phyloP scores from a whole-genome alignment of 2,113 vertebrate genomes.

The Cebus imitator region DNA sequence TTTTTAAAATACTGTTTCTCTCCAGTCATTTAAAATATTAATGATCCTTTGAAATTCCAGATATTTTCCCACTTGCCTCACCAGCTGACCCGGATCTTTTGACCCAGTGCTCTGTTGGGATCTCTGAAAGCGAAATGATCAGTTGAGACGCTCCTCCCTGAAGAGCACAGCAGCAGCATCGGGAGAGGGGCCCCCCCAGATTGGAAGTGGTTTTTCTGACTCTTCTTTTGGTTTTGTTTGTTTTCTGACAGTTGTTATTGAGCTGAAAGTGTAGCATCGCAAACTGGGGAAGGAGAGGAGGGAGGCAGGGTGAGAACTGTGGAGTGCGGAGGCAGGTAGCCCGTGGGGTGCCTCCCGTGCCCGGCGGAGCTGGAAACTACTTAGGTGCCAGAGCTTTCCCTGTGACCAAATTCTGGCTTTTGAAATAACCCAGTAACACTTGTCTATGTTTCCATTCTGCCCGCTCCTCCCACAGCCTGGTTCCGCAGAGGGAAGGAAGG shows the following conservation, averaged over 20 bases:
- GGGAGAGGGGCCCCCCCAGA: neutral
- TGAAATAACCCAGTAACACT: constrained; percentile 58
- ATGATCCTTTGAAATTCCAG: constrained; percentile 59
- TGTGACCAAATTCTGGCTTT: constrained; percentile 60
- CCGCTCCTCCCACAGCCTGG: constrained; percentile 82
- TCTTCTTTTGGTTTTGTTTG: neutral
- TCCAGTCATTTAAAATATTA: neutral
- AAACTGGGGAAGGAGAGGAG: neutral
- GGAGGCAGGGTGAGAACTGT: neutral
- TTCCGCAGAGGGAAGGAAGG: constrained; percentile 87
- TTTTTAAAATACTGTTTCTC: neutral
- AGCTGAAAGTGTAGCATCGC: neutral
- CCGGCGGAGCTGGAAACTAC: constrained; percentile 34
- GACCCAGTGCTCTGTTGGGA: neutral
- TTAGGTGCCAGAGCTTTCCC: constrained; percentile 53
- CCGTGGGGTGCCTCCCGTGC: neutral
- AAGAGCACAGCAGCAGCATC: no score
- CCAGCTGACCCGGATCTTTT: neutral
- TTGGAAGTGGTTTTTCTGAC: neutral
- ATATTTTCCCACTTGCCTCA: neutral
- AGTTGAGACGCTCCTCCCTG: neutral
- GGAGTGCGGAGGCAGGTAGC: neutral
- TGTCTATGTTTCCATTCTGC: constrained; percentile 76
- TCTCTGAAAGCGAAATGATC: neutral
- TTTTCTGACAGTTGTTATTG: neutral